Percentiles rank a stretch among this genome's conserved stretches.
Evolutionary conservation across 2,797 vertebrate species (phyloP).

Genomic region (Percopsis omiscomaycus): DNA sequence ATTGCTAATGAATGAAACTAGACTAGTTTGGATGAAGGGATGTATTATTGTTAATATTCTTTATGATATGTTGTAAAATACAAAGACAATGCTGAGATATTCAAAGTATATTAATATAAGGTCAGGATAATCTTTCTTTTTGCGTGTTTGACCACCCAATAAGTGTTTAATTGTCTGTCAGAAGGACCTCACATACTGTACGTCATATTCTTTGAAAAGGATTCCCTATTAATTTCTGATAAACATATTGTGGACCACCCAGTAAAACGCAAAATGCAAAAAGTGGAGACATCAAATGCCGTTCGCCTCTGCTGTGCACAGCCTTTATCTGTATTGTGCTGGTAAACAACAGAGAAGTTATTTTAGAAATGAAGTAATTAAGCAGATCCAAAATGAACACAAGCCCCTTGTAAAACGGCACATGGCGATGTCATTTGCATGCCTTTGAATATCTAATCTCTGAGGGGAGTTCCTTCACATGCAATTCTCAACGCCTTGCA

Average conservation of each 20-base stretch:
- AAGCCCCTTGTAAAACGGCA: constrained; percentile 76
- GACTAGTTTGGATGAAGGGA: too few relatives aligned
- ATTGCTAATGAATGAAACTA: too few relatives aligned
- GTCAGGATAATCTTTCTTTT: constrained; percentile 5
- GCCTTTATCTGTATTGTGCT: constrained; percentile 67
- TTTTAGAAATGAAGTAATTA: constrained; percentile 87
- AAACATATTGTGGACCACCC: constrained; percentile 35
- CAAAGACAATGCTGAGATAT: not conserved
- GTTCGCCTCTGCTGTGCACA: constrained; percentile 45
- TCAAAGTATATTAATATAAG: not conserved
- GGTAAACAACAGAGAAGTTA: constrained; percentile 82
- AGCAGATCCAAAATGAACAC: constrained; percentile 79
- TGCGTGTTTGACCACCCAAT: not conserved
- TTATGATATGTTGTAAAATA: too few relatives aligned
- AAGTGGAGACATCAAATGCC: constrained; percentile 42
- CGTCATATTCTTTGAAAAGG: constrained; percentile 24
- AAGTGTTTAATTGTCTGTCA: constrained; percentile 3
- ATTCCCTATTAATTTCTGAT: constrained; percentile 39
- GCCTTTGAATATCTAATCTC: constrained; percentile 85
- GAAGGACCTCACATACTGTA: constrained; percentile 13
- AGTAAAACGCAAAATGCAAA: constrained; percentile 44
- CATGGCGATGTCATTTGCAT: constrained; percentile 84
- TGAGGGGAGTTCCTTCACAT: constrained; percentile 79
- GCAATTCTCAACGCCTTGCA: constrained; percentile 78
- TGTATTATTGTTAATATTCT: too few relatives aligned